Conservation (phyloP, 2,888 invertebrate species). For the Cyclophora punctaria region DNA sequence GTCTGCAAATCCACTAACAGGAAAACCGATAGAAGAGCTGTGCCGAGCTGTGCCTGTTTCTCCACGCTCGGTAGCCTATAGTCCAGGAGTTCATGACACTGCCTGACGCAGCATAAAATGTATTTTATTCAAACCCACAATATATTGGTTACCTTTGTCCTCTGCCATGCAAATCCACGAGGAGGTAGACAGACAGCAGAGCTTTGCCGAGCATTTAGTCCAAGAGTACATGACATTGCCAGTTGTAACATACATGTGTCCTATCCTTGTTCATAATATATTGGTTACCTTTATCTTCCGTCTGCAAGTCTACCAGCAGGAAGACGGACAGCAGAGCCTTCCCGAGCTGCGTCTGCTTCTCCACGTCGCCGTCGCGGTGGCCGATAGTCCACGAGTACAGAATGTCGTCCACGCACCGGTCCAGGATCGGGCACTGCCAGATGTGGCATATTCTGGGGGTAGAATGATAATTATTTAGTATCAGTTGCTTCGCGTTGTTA, state of each 20-base stretch:
- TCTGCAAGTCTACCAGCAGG: constrained; percentile 65
- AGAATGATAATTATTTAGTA: too few species aligned
- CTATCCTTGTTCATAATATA: background rate
- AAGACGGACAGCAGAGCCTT: constrained; percentile 68
- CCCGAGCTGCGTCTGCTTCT: constrained; percentile 53
- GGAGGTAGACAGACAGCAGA: constrained; percentile 67
- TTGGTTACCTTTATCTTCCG: constrained; percentile 45
- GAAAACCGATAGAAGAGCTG: constrained; percentile 66
- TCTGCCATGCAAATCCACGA: constrained; percentile 62
- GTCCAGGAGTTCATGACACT: constrained; percentile 69
- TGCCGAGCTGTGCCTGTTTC: constrained; percentile 53
- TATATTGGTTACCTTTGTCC: constrained; percentile 35
- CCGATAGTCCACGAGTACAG: constrained; percentile 72
- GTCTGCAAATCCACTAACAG: constrained; percentile 65
- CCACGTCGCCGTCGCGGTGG: constrained; percentile 54
- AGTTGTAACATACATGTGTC: too few species aligned
- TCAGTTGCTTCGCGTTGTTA: too few species aligned
- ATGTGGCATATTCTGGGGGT: constrained; percentile 54
- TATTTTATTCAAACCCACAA: too few species aligned
- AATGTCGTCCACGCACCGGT: constrained; percentile 62
- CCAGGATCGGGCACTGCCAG: constrained; percentile 73
- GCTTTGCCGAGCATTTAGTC: constrained; percentile 44
- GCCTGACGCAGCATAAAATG: constrained; percentile 65
- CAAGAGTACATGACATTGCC: background rate
- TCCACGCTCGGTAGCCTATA: constrained; percentile 60